phyloP scores from a whole-genome alignment of 2,888 invertebrate species.

The Embidobia sp. region DNA sequence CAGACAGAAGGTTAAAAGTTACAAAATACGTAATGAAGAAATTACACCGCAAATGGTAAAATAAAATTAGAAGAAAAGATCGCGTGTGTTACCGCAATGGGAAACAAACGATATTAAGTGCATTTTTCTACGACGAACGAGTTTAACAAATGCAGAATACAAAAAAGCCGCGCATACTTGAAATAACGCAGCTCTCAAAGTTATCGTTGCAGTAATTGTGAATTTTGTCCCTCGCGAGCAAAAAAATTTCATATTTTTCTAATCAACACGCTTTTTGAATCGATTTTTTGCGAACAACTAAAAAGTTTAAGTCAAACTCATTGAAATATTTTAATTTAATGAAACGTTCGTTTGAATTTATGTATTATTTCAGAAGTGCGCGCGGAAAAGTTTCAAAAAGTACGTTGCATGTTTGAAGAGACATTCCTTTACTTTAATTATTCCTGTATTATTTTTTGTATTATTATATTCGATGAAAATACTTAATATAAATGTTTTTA shows the following conservation, averaged over 20 bases:
- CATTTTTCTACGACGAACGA: conserved; percentile 30
- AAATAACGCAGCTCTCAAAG: conserved; percentile 42
- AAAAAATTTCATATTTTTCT: conserved; percentile 23
- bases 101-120: conserved; percentile 54
- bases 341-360: no score
- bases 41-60: conserved; percentile 41
- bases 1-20: conserved; percentile 37
- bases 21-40: conserved; percentile 51
- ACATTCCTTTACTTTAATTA: neutral
- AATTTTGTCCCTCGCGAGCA: conserved; percentile 20
- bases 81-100: conserved; percentile 36
- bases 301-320: no score
- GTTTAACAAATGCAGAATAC: conserved; percentile 43
- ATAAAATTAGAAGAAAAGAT: conserved; percentile 48
- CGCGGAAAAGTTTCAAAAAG: no score
- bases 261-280: conserved; percentile 18
- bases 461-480: no score
- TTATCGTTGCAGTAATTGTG: conserved; percentile 44
- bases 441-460: no score
- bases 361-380: no score
- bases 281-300: no score
- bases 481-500: no score
- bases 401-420: no score
- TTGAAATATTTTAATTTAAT: no score
- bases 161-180: conserved; percentile 34